Evolutionary conservation across 2,888 invertebrate species (phyloP).

Genomic region (Hirtodrosophila trivittata): DNA sequence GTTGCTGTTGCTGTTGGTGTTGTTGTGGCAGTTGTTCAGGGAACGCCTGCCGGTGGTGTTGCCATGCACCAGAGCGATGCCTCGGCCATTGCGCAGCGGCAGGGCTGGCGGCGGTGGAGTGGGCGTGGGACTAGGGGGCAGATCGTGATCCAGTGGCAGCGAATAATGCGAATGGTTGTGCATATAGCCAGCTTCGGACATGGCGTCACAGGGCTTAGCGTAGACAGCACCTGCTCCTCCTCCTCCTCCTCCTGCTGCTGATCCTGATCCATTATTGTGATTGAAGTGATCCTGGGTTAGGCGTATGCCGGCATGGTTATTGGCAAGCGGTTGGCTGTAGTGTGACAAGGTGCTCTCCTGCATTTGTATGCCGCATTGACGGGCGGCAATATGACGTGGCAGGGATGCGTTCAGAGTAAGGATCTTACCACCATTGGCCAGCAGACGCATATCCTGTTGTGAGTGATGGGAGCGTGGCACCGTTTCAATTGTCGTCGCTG

Average conservation of each 20-base stretch:
- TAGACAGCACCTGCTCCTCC: conserved; percentile 51
- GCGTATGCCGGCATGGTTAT: conserved; percentile 76
- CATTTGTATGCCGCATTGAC: conserved; percentile 55
- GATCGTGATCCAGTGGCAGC: conserved; percentile 82
- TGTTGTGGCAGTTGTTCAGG: conserved; percentile 66
- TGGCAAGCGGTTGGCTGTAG: conserved; percentile 82
- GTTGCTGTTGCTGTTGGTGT: conserved; percentile 52
- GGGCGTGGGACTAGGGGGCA: conserved; percentile 81
- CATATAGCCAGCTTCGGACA: conserved; percentile 79
- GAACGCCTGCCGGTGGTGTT: conserved; percentile 82
- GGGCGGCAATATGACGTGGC: conserved; percentile 67
- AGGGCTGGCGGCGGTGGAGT: conserved; percentile 82
- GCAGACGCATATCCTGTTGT: conserved; percentile 79
- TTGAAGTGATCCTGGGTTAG: conserved; percentile 83
- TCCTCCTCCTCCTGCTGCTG: no score
- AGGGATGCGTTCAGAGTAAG: conserved; percentile 63
- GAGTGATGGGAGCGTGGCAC: conserved; percentile 62
- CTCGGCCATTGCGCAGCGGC: conserved; percentile 80
- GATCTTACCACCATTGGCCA: conserved; percentile 72
- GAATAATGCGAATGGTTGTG: conserved; percentile 83
- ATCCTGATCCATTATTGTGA: no score
- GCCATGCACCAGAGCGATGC: conserved; percentile 70
- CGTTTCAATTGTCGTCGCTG: conserved; percentile 16
- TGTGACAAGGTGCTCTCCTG: conserved; percentile 76
- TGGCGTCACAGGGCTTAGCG: conserved; percentile 71